Evolutionary conservation across 2,797 vertebrate species (phyloP).

Genomic region (Urosaurus nigricauda): DNA sequence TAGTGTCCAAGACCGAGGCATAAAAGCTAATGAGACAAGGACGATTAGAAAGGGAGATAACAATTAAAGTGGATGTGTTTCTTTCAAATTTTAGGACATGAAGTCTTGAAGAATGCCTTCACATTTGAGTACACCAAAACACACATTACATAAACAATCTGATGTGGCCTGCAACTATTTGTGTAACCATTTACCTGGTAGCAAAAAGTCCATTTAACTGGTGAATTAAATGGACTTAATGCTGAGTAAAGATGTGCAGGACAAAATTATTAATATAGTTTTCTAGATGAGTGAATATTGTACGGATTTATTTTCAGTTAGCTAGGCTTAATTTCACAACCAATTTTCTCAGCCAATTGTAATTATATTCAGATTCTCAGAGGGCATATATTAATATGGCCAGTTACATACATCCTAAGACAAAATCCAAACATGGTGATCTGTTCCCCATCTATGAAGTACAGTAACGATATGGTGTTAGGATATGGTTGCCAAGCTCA

Average conservation of each 20-base stretch:
- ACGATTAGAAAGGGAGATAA: slow-evolving; percentile 4
- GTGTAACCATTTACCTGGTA: not conserved
- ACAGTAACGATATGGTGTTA: too few relatives aligned
- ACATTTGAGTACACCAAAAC: not conserved
- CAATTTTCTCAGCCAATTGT: not conserved
- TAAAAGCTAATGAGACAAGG: slow-evolving; percentile 14
- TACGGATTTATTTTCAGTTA: not conserved
- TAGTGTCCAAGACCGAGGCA: not conserved
- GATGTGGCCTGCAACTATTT: too few relatives aligned
- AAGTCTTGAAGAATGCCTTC: not conserved
- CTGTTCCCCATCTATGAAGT: not conserved
- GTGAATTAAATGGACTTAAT: not conserved
- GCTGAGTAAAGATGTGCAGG: not conserved
- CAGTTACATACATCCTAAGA: not conserved
- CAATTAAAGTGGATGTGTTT: not conserved
- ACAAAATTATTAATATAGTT: not conserved
- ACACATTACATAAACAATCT: not conserved
- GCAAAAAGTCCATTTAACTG: not conserved
- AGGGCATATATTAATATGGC: not conserved
- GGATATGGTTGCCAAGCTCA: not conserved
- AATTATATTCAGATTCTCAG: not conserved
- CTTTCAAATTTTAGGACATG: not conserved
- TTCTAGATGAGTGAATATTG: not conserved
- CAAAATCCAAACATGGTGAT: not conserved
- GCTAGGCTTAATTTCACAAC: not conserved